Base-by-base conservation (phyloP, 2,888 invertebrate genomes). In the Acrobasis suavella region DNA sequence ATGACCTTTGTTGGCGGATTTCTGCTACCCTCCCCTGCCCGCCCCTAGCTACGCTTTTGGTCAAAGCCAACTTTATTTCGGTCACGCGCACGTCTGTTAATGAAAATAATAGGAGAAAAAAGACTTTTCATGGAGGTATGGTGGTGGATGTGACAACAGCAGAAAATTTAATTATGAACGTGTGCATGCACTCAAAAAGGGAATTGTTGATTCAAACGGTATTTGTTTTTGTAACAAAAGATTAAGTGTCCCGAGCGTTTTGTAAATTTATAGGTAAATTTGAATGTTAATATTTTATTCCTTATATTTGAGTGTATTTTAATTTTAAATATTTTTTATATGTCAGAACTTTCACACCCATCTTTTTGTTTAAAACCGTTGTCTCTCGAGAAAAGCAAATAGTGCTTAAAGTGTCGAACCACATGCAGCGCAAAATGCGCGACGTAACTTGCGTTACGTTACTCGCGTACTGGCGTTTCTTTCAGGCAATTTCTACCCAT, bases 101-200 rank as follows among this genome's bases (percentile, higher is more conserved):
- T 87, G 85, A 87, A 86, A 87, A 88, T 87, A 87, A 87, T 86
- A 82, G 80, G 74, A 80, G 79, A 81, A 80, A 81, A 84, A 82
- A 79, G 79, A 71, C 72, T 68, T 67, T 64, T 74, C 78, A 69
- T 69, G 67, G 79, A 83, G 72, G 75, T 77, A 76, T 75, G 74
- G 73, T 73, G 70, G 74, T 72, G 73, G 78, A 82, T 76, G 76
- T 74, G 80, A 69, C 75, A 71, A 52, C 9, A 50, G 15, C 49
- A 63, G 67, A 66, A 65, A 71, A 70, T 72, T 69, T 65, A 74
- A 77, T 77, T 77, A 73, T 71, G 65, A 62, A 67, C 67, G 66
- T 65, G 72, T 65, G 68, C 68, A 62, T 66, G 63, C 58, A 39
- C 61, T 39, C 37, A 37, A 52, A 42, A 51, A 52, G 39, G 10